Evolutionary conservation across 2,797 vertebrate species (phyloP).

Genomic region (Rhyacichthys aspro): DNA sequence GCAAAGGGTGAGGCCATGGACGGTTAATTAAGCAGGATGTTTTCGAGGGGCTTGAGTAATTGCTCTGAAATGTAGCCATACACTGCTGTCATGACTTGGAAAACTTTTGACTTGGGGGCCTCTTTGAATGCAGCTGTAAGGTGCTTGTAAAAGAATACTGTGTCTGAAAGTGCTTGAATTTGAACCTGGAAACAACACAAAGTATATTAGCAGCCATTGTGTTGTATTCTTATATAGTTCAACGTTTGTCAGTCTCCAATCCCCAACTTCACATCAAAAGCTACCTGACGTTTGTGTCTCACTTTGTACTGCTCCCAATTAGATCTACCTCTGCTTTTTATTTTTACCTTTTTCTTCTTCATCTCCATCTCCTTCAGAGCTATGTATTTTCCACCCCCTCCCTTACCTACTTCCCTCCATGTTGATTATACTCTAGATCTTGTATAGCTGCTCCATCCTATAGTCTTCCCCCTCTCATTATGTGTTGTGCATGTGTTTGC

Average conservation of each 20-base stretch:
- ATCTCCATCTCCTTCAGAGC: constrained; percentile 3
- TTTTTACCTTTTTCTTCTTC: neutral
- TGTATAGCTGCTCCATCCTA: constrained; percentile 38
- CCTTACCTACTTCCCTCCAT: constrained; percentile 25
- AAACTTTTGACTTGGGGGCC: too few relatives aligned
- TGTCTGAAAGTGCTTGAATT: too few relatives aligned
- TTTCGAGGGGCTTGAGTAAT: constrained; percentile 46
- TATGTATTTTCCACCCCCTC: constrained; percentile 32
- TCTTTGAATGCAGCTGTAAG: too few relatives aligned
- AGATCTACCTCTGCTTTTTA: constrained; percentile 15
- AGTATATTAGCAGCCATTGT: too few relatives aligned
- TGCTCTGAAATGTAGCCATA: constrained; percentile 20
- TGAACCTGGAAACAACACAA: too few relatives aligned
- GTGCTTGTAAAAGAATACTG: too few relatives aligned
- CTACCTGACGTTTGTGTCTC: constrained; percentile 19
- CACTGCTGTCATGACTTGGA: constrained; percentile 3
- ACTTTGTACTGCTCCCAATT: constrained; percentile 31
- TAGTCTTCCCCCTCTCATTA: constrained; percentile 69
- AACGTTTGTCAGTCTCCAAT: neutral
- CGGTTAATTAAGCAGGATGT: constrained; percentile 72
- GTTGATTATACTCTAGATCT: constrained; percentile 56
- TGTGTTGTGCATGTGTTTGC: constrained; percentile 62
- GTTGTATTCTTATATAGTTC: too few relatives aligned
- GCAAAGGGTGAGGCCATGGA: constrained; percentile 59
- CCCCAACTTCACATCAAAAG: constrained; percentile 12